phyloP scores from a whole-genome alignment of 2,113 vertebrate species.

The Etheostoma cragini region DNA sequence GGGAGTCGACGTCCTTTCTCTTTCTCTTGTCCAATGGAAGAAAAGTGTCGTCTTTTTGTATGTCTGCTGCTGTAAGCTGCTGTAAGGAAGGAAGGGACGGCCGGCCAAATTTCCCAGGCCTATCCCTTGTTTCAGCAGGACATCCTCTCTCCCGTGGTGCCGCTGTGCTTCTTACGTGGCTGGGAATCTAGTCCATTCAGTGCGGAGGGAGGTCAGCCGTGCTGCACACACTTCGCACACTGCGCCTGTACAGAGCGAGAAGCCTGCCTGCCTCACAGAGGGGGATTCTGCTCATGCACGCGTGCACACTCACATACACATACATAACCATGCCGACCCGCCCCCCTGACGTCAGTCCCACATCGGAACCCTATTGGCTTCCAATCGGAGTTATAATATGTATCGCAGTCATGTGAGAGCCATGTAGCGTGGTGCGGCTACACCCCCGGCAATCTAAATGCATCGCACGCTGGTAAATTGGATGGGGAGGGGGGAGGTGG shows the following conservation, averaged over 20 bases:
- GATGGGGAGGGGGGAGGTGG: conserved; percentile 31
- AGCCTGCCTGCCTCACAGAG: conserved; percentile 60
- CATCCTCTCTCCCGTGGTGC: conserved; percentile 83
- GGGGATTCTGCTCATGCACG: conserved; percentile 41
- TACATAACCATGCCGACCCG: conserved; percentile 13
- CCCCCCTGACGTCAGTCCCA: conserved; percentile 76
- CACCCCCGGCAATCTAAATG: conserved; percentile 71
- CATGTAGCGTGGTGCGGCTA: conserved; percentile 51
- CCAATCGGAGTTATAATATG: conserved; percentile 44
- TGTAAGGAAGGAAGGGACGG: conserved; percentile 79
- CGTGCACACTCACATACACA: conserved; percentile 9
- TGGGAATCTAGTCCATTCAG: conserved; percentile 85
- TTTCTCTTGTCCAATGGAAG: conserved; percentile 55
- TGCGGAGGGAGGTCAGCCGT: conserved; percentile 79
- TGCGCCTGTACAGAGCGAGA: conserved; percentile 73
- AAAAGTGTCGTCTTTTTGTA: conserved; percentile 46
- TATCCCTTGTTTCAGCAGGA: conserved; percentile 87
- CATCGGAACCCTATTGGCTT: conserved; percentile 72
- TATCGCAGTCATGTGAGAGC: conserved; percentile 72
- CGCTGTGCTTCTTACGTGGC: conserved; percentile 90
- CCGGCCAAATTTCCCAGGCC: conserved; percentile 85
- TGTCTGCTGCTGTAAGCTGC: conserved; percentile 60
- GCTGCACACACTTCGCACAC: conserved; percentile 71
- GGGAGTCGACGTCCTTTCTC: conserved; percentile 65
- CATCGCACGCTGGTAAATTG: conserved; percentile 69